Percentiles rank a stretch among this genome's conserved stretches.
phyloP scores from a whole-genome alignment of 2,797 vertebrate genomes.

The Furcifer pardalis region DNA sequence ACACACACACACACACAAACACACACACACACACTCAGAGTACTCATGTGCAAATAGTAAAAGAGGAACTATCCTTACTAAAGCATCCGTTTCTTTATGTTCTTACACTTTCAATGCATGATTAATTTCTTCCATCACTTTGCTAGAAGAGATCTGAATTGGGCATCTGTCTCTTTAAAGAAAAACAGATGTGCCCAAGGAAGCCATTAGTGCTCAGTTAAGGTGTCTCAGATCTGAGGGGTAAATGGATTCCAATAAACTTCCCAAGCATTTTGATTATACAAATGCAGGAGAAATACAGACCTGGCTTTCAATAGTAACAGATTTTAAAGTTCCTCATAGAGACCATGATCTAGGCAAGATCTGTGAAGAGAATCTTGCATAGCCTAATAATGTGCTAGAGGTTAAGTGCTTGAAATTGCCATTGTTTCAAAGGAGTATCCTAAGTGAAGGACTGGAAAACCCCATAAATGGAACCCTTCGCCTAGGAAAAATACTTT shows the following conservation, averaged over 20 bases:
- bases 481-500: constrained; percentile 60
- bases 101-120: constrained; percentile 36
- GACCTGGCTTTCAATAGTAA: constrained; percentile 57
- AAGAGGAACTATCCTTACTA: background rate
- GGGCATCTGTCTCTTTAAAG: constrained; percentile 64
- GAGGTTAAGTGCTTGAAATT: constrained; percentile 70
- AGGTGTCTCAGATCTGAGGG: constrained; percentile 73
- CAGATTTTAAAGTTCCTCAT: constrained; percentile 62
- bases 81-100: constrained; percentile 12
- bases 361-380: constrained; percentile 86
- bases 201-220: constrained; percentile 78
- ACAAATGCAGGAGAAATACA: constrained; percentile 75
- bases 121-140: constrained; percentile 45
- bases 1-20: no score
- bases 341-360: constrained; percentile 76
- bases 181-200: constrained; percentile 73
- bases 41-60: background rate
- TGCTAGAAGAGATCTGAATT: constrained; percentile 25
- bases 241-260: constrained; percentile 53
- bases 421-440: constrained; percentile 59
- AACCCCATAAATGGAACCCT: constrained; percentile 35
- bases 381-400: constrained; percentile 77
- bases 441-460: constrained; percentile 42
- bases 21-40: no score
- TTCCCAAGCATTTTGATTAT: constrained; percentile 65